Evolutionary conservation across 2,888 invertebrate species (phyloP), one percentile per base, ranked within the genome.

Genomic region (Caradrina clavipalpis): DNA sequence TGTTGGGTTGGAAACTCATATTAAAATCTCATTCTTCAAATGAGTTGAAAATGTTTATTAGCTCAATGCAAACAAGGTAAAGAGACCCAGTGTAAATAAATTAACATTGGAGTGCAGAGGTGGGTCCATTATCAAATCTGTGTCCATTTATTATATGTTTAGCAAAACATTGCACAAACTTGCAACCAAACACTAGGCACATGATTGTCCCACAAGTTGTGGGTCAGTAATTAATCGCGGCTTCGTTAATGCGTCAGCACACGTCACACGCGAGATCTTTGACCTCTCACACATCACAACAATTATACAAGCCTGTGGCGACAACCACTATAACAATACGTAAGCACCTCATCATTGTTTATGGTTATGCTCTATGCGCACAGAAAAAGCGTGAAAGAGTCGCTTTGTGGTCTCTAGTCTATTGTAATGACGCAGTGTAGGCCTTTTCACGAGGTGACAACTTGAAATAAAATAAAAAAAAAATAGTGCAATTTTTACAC

Each of bases 271-370:
- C 7, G 45, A 50, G 81, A 61, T 69, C 61, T 80, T 58, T 51
- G 61, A 76, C 77, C 77, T 22, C 73, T 42, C 31, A 5, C 47
- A 47, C 45, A 45, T n/a, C 19, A 47, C 53, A 35, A 51, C 39
- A 35, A 72, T 73, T 60, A 59, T 47, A 75, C 80, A 80, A 75
- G 22, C 56, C 22, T 80, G 51, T 49, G 73, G 49, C 19, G 39
- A 74, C 58, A 54, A 58, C 60, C 13, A 39, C 8, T 13, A 39
- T 11, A 69, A 62, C 49, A 73, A 73, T 56, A 22, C 51, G 45
- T 31, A 63, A 56, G 70, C 67, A 62, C 17, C 45, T 42, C 19
- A 11, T 53, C 35, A 76, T 81, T 64, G 76, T 76, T 51, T 42
- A 51, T 58, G 61, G 57, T 57, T 51, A 57, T 42, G 68, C 75